These are phyloP conservation scores for roundworm (Caenorhabditis elegans) DNA, from an alignment of 1,140 invertebrate species.

Conservation along the genomic window DNA sequence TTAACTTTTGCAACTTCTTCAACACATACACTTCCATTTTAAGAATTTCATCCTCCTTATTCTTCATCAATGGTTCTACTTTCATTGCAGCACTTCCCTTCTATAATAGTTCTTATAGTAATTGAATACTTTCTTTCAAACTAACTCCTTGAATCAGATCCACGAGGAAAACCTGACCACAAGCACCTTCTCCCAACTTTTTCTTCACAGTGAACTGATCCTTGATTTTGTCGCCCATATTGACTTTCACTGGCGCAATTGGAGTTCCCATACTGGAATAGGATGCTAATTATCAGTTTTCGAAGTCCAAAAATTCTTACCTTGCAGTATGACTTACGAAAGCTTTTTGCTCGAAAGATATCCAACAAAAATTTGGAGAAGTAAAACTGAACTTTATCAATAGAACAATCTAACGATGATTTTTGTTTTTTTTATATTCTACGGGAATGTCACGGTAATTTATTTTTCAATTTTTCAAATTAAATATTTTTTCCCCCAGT, in stretches of 20 bases:
- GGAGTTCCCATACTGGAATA: constrained; percentile 14
- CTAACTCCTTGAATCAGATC: constrained; percentile 7
- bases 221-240: constrained; percentile 26
- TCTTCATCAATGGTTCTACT: constrained; percentile 55
- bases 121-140: background rate
- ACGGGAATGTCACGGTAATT: too few species aligned
- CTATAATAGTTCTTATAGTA: background rate
- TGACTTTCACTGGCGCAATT: constrained; percentile 22
- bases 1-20: constrained; percentile 55
- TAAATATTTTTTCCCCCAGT: too few species aligned
- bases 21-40: constrained; percentile 60
- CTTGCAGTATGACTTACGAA: constrained; percentile 10
- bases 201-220: constrained; percentile 50
- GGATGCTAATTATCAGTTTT: background rate
- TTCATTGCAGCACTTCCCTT: constrained; percentile 47
- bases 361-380: background rate
- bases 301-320: background rate
- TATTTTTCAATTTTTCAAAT: too few species aligned
- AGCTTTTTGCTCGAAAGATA: constrained; percentile 14
- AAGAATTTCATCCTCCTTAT: constrained; percentile 55
- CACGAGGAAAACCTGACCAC: constrained; percentile 52
- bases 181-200: constrained; percentile 54
- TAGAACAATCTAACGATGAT: too few species aligned
- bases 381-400: too few species aligned
- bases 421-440: too few species aligned